Conservation (phyloP, 2,113 vertebrate species). For the Trematomus loennbergii region DNA sequence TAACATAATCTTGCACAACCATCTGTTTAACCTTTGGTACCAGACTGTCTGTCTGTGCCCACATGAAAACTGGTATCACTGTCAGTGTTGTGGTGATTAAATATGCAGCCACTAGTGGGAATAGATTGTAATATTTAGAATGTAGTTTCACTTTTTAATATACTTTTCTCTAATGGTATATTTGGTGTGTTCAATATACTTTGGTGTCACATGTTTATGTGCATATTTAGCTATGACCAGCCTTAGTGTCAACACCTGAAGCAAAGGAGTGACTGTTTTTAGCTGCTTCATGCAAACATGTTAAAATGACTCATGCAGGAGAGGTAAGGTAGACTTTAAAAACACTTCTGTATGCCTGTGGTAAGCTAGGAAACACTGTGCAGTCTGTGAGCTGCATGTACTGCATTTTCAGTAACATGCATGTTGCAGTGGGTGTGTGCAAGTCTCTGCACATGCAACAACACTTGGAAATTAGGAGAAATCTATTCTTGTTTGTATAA, state of each 20-base stretch:
- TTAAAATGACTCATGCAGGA: background rate
- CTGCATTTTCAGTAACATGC: conserved; percentile 30
- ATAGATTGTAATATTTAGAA: background rate
- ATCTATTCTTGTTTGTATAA: background rate
- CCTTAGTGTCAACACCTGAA: conserved; percentile 25
- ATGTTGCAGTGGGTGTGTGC: background rate
- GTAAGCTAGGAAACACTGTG: background rate
- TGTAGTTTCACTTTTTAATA: background rate
- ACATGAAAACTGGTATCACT: background rate
- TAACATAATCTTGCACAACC: conserved; percentile 13
- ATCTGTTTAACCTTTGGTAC: conserved; percentile 50
- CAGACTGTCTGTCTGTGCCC: conserved; percentile 3
- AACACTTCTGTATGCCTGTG: conserved; percentile 4
- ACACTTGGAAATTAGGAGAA: background rate
- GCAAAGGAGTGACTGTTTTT: background rate
- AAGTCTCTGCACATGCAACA: too few relatives aligned
- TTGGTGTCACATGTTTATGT: background rate
- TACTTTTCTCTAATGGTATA: background rate
- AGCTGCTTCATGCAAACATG: background rate
- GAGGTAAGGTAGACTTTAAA: background rate
- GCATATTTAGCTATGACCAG: conserved; percentile 5
- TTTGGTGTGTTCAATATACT: background rate
- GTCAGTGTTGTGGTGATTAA: background rate
- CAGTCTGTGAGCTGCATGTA: background rate
- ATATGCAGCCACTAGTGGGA: background rate